A percentile compares a stretch with the other conserved stretches of the same genome.
These are phyloP conservation scores for Leptoteleia sp. DNA, from an alignment of 1,140 invertebrate genomes.

Conservation along the genomic window DNA sequence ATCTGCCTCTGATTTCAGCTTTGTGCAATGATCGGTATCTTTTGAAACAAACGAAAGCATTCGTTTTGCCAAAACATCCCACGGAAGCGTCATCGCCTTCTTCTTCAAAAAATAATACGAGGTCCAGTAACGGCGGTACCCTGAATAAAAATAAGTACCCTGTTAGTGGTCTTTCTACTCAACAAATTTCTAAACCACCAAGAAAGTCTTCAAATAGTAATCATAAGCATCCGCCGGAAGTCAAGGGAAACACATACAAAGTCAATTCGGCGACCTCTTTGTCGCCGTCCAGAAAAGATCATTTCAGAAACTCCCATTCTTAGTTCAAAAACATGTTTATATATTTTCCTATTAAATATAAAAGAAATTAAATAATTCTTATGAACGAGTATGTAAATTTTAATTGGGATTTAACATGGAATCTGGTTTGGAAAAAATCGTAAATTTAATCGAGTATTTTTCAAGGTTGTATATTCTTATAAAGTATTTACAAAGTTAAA, in stretches of 20 bases:
- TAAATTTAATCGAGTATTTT: neutral
- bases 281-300: conserved; percentile 72
- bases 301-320: conserved; percentile 73
- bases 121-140: conserved; percentile 73
- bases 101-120: conserved; percentile 72
- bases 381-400: neutral
- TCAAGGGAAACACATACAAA: conserved; percentile 70
- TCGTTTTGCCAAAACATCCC: conserved; percentile 87
- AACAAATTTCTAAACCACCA: conserved; percentile 82
- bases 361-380: neutral
- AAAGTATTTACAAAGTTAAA: no score
- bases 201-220: conserved; percentile 82
- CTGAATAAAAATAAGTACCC: conserved; percentile 82
- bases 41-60: conserved; percentile 91
- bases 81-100: conserved; percentile 68
- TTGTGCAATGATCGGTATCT: conserved; percentile 93
- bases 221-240: conserved; percentile 84
- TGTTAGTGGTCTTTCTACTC: conserved; percentile 83
- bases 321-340: conserved; percentile 48
- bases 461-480: no score
- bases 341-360: neutral
- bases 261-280: conserved; percentile 55
- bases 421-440: neutral
- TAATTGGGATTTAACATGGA: neutral
- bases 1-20: conserved; percentile 93